Evolutionary conservation across 2,797 vertebrate genomes (phyloP), one percentile per base, ranked within the genome.

Genomic region (Pempheris klunzingeri): DNA sequence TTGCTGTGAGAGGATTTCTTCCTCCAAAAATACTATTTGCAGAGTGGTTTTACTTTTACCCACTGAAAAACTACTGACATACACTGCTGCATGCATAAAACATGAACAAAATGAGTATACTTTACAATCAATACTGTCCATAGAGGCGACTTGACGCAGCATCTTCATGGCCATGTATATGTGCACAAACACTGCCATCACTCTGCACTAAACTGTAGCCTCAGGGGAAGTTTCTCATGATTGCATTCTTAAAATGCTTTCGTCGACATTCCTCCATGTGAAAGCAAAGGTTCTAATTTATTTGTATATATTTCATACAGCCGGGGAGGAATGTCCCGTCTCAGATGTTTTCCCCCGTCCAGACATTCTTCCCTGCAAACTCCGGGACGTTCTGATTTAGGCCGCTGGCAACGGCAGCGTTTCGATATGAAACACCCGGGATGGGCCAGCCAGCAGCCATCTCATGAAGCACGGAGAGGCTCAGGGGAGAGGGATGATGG

Each of bases 161-260:
- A 54, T 32, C 18, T 7, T 63, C 53, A 17, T 5, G 9, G 67
- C 58, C 71, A 41, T 20, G 34, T 47, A 14, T 34, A 26, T 15
- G 26, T 24, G 38, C 49, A 41, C 57, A 73, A 70, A 74, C 53
- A 53, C 58, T 50, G 53, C 20, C 22, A 26, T 5, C 71, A 28
- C 68, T 43, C 14, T 5, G 38, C 5, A 11, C 36, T 28, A n/a
- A 32, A 22, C 73, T n/a, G 4, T 20, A 64, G 78, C 81, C 87
- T 26, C 49, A 15, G 73, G 73, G 77, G 57, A 86, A 71, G 64
- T 47, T 69, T 64, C 65, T 82, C 15, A 36, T 73, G 79, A 88
- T 84, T 75, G 74, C 88, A 90, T 91, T 88, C 85, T 87, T 75
- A 72, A 84, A 87, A 93, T 90, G 81, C 88, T 84, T 92, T 74